These are phyloP conservation scores for Daboia siamensis DNA, from an alignment of 2,113 vertebrate genomes.

Conservation along the genomic window DNA sequence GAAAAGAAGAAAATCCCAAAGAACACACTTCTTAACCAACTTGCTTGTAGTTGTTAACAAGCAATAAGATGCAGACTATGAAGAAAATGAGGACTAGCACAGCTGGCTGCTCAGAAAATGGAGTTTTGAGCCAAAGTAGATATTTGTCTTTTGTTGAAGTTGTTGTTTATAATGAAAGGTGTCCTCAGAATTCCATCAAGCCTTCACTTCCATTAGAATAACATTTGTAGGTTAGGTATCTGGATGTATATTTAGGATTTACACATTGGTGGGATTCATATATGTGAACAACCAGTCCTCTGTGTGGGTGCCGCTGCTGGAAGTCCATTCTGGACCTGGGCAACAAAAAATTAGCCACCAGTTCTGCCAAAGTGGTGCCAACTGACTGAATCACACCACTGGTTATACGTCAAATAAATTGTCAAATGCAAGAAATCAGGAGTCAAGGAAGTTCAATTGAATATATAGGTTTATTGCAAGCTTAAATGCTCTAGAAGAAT, in stretches of 20 bases:
- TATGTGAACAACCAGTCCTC: too few relatives aligned
- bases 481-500: background rate
- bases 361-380: too few relatives aligned
- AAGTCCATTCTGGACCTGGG: too few relatives aligned
- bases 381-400: too few relatives aligned
- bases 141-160: background rate
- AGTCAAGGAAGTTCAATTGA: background rate
- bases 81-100: background rate
- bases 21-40: background rate
- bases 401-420: background rate
- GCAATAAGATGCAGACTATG: background rate
- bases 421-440: background rate
- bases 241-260: background rate
- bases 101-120: background rate
- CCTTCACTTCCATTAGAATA: background rate
- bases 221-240: background rate
- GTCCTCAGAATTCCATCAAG: background rate
- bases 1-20: too few relatives aligned
- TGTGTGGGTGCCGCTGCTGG: too few relatives aligned
- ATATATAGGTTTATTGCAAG: background rate
- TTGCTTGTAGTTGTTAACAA: background rate
- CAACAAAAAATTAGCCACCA: too few relatives aligned
- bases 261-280: too few relatives aligned
- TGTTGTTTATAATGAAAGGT: background rate
- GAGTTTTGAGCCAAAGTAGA: background rate